Evolutionary conservation across 2,888 invertebrate genomes (phyloP), one percentile per base, ranked within the genome.

Genomic region (Petrolisthes cinctipes): DNA sequence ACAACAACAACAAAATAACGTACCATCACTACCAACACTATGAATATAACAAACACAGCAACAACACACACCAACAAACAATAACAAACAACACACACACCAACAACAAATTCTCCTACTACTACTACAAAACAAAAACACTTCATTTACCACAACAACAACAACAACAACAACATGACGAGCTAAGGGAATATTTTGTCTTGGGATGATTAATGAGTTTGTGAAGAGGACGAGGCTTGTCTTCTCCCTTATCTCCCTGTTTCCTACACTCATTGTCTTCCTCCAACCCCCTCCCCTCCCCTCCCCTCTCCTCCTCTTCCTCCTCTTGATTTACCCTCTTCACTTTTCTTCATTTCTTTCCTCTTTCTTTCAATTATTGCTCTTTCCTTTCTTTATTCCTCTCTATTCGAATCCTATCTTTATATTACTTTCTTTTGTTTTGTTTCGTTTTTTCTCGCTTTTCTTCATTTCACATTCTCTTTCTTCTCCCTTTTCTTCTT

Each of bases 231-330:
- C 37, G 37, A 37, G 37, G 37, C 37, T 37, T 37, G 37, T 37
- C 37, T 37, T 37, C 37, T 37, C 37, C 37, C 37, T 37, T 37
- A 54, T 54, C 80, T 57, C 23, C 81, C 78, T 78, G 6, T 53
- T 51, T 78, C 7, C 81, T 54, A 6, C 57, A 56, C 17, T 56
- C 57, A 80, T 57, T 82, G 61, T 37, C 68, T 82, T 71, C 68
- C 82, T 68, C 68, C 82, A 53, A n/a, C 9, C 23, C 9, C 56
- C 68, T 68, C 68, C 68, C 3, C 14, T 9, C 37, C 54, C 23
- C n/a, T 51, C 23, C 14, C 71, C 9, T 66, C 11, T 82, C 71
- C 53, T 53, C 20, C 9, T 57, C 61, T 51, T n/a, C 37, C 54
- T 82, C 56, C 71, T 53, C 20, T 51, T 14, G 4, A 14, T 53